Evolutionary conservation across 2,888 invertebrate species (phyloP).

Genomic region (Microchrysa polita): DNA sequence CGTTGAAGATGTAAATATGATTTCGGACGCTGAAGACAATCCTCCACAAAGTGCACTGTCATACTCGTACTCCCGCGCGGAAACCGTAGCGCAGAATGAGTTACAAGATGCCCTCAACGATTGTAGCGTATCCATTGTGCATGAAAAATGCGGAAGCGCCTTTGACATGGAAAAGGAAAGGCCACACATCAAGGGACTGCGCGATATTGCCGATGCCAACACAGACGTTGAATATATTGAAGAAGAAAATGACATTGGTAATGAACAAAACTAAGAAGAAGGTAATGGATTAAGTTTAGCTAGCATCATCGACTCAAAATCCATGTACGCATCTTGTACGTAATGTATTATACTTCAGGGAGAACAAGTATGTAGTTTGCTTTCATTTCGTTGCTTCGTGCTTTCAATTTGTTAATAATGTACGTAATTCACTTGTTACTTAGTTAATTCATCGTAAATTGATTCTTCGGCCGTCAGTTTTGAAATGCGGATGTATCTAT

Average conservation of each 20-base stretch:
- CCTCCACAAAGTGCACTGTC: conserved; percentile 17
- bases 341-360: conserved; percentile 9
- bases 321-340: conserved; percentile 12
- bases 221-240: conserved; percentile 69
- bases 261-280: conserved; percentile 29
- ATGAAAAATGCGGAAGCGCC: conserved; percentile 63
- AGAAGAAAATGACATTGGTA: conserved; percentile 55
- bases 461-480: conserved; percentile 27
- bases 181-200: conserved; percentile 66
- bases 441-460: conserved; percentile 11
- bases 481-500: conserved; percentile 48
- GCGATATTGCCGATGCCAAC: conserved; percentile 62
- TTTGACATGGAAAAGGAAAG: conserved; percentile 66
- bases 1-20: conserved; percentile 64
- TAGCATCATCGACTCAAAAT: conserved; percentile 27
- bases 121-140: conserved; percentile 62
- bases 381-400: conserved; percentile 38
- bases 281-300: conserved; percentile 32
- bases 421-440: conserved; percentile 32
- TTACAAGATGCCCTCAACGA: conserved; percentile 64
- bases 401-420: conserved; percentile 22
- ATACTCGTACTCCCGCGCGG: conserved; percentile 55
- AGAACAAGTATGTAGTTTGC: conserved; percentile 40
- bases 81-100: conserved; percentile 61
- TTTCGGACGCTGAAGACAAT: conserved; percentile 65